Percentiles rank a stretch among this genome's conserved stretches.
phyloP scores from a whole-genome alignment of 2,888 invertebrate species.

The Timandra comae region DNA sequence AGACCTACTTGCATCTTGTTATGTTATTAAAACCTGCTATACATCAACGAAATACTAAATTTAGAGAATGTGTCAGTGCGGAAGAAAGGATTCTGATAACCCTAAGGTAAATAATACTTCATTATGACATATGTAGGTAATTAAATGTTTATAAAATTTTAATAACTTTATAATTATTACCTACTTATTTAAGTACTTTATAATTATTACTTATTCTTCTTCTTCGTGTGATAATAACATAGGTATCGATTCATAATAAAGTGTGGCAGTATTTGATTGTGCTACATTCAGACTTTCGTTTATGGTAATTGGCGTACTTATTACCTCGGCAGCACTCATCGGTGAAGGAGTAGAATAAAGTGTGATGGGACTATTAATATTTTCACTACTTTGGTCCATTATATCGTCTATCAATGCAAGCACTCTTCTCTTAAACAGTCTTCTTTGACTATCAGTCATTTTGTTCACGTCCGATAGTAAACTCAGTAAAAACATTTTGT shows the following conservation, averaged over 20 bases:
- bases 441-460: conserved; percentile 7
- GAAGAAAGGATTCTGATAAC: conserved; percentile 9
- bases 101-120: conserved; percentile 9
- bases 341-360: conserved; percentile 11
- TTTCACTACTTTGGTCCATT: conserved; percentile 9
- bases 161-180: conserved; percentile 1
- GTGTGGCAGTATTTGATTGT: conserved; percentile 13
- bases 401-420: conserved; percentile 10
- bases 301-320: conserved; percentile 7
- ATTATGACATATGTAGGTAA: conserved; percentile 4
- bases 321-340: conserved; percentile 10
- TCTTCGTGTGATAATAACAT: conserved; percentile 7
- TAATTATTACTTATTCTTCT: too few species aligned
- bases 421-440: conserved; percentile 10
- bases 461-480: conserved; percentile 10
- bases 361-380: conserved; percentile 13
- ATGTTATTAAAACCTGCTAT: conserved; percentile 4
- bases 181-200: not conserved
- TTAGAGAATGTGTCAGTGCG: conserved; percentile 11
- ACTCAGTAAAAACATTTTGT: conserved; percentile 7
- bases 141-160: conserved; percentile 11
- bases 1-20: too few species aligned
- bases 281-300: conserved; percentile 9
- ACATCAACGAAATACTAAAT: conserved; percentile 11
- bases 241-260: conserved; percentile 13